Conservation (phyloP, 2,888 invertebrate species). For the Augochlorella aurata region DNA sequence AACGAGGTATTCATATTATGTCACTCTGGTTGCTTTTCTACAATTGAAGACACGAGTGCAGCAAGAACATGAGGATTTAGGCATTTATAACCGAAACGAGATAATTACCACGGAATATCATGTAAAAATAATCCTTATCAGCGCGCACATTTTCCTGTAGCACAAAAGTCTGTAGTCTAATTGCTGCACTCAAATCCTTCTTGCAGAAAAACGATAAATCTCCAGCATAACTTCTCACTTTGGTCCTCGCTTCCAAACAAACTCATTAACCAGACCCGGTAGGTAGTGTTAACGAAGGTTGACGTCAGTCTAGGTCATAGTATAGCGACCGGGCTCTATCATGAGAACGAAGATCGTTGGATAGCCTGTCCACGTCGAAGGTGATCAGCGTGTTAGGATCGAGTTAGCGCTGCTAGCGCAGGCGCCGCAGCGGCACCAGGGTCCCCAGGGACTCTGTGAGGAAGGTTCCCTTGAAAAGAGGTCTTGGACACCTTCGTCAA, state of each 20-base stretch:
- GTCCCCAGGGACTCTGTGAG: conserved; percentile 23
- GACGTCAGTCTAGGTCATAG: conserved; percentile 31
- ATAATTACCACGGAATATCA: too few species aligned
- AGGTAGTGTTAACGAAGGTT: conserved; percentile 1
- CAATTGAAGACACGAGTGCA: too few species aligned
- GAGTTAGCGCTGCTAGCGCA: background rate
- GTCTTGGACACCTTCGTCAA: conserved; percentile 78
- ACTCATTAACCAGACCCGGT: background rate
- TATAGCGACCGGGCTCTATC: background rate
- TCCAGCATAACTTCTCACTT: background rate
- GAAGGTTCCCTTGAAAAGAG: conserved; percentile 36
- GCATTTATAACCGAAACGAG: too few species aligned
- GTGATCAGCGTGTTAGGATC: background rate
- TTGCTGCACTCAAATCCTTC: too few species aligned
- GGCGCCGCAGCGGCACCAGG: background rate
- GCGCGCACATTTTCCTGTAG: too few species aligned
- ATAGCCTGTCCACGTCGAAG: background rate
- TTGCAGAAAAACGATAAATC: background rate
- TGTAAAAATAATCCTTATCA: too few species aligned
- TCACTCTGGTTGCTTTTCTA: too few species aligned
- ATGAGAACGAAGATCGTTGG: background rate
- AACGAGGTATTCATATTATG: too few species aligned
- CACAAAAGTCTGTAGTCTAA: too few species aligned
- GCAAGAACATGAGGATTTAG: too few species aligned
- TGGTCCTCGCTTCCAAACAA: background rate